Base-by-base conservation (phyloP, 2,113 vertebrate species). In the Clarias magur region DNA sequence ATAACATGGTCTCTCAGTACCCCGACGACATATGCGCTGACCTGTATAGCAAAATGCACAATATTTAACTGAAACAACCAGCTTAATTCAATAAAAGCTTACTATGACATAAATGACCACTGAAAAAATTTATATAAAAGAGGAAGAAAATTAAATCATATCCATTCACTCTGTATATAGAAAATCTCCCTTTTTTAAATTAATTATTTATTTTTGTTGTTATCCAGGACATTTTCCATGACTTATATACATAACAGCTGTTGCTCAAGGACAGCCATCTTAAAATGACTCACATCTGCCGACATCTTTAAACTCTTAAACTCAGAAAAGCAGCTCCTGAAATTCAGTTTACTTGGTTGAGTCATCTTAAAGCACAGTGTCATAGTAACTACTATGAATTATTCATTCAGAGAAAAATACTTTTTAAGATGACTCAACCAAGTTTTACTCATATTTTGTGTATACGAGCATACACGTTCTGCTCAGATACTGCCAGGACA, bases 1-100 rank as follows among this genome's bases (percentile, higher is more conserved):
- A 92, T 99, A 99, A 94, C 98, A 99, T 0, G 98, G 98, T 0
- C 92, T 96, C 90, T 97, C 95, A 0, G 96, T 97, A 0, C 98
- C 98, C 0, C 95, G 91, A 21, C 95, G 94, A 89, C 98, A 99
- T 87, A 99, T 94, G 8, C 92, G 94, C 92, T 99, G 96, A 12
- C 96, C 98, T 99, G 91, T 48, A 1, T 78, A 91, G 82, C 11
- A 12, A 80, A 15, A 27, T 48, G 17, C 15, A 57, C 62, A 67
- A 86, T 21, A 59, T 34, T 59, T 34, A 53, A 75, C 42, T 2
- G 48, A 48, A 59, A 59, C 15, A 34, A 34, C 27, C 56, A 34
- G 27, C 8, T 80, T 21, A 62, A 81, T 23, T 38, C 23, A 38
- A 7, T 60, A 23, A 38, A 80, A 2, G n/a, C 57, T 59, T 38